Percentiles rank a stretch among this genome's conserved stretches.
phyloP scores from a whole-genome alignment of 2,888 invertebrate genomes.

The Ferdinandea cuprea region DNA sequence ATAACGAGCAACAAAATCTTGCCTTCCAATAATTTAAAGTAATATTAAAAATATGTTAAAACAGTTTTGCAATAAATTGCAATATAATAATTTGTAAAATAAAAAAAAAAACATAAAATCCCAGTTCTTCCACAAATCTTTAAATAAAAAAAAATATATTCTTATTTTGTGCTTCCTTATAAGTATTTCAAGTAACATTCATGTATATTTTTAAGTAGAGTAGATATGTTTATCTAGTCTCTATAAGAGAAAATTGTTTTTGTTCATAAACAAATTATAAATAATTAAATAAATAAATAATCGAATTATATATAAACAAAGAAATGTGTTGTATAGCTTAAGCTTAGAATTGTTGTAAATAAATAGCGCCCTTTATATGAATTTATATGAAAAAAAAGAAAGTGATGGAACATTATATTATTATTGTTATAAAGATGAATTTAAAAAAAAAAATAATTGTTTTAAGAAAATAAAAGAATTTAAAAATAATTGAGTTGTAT shows the following conservation, averaged over 20 bases:
- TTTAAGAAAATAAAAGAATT: conserved; percentile 40
- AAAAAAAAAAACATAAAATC: no score
- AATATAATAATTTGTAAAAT: conserved; percentile 36
- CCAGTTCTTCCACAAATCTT: conserved; percentile 67
- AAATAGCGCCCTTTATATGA: conserved; percentile 55
- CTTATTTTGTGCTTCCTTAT: conserved; percentile 45
- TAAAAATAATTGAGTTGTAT: not conserved
- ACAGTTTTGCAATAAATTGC: conserved; percentile 63
- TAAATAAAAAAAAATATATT: conserved; percentile 13
- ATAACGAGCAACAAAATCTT: conserved; percentile 75
- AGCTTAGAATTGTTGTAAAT: conserved; percentile 50
- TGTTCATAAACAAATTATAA: conserved; percentile 8
- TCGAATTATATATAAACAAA: not conserved
- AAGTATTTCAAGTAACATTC: conserved; percentile 2
- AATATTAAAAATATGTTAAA: conserved; percentile 19
- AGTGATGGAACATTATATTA: conserved; percentile 66
- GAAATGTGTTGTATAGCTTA: conserved; percentile 24
- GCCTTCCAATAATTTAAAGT: conserved; percentile 68
- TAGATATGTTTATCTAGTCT: conserved; percentile 67
- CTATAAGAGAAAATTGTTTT: conserved; percentile 63
- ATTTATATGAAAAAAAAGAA: conserved; percentile 54
- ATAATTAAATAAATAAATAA: not conserved
- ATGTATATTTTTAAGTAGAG: conserved; percentile 1
- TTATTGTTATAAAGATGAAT: conserved; percentile 50
- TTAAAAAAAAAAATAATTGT: conserved; percentile 29